Base-by-base conservation (phyloP, 2,797 vertebrate genomes). In the Hoplostethus mediterraneus region DNA sequence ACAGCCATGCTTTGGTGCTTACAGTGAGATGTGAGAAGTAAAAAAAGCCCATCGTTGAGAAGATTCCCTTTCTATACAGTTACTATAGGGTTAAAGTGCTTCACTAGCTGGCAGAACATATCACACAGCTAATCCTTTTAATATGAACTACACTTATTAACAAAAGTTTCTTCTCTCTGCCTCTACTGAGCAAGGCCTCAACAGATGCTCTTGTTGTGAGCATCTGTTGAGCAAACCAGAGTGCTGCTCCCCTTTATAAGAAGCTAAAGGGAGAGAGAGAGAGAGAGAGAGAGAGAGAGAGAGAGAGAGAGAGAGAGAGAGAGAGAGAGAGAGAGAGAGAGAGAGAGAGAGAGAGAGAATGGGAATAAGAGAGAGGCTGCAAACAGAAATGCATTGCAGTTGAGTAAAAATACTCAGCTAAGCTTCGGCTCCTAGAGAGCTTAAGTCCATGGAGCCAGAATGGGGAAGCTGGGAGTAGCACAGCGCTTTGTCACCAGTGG, bases 381-480 rank as follows among this genome's bases (percentile, higher is more conserved):
- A 67, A 57, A 83, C 62, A 75, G 62, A 74, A 65, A 83, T 73
- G 69, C 76, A 72, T 71, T 70, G 74, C 70, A 81, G 75, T 67
- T 38, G 64, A 88, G 73, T 70, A 80, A 73, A 84, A 87, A 79
- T 85, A 81, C 83, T 87, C 21, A 44, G 71, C 80, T 89, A 77
- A 90, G 76, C 79, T 68, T 25, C 9, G 66, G 63, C 53, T 88
- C 59, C 70, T 80, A 72, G 82, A 87, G 69, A 89, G 81, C 71
- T 83, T 83, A 87, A 90, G 90, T 83, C 84, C 83, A 74, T 31
- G 77, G 81, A 88, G 80, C 70, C 71, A 75, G 71, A 40, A 57
- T 33, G 60, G 67, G 60, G 42, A 40, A 73, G 80, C 75, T 47
- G 67, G 36, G 56, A 63, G 67, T 13, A 40, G 71, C 63, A 65